phyloP scores from a whole-genome alignment of 2,797 vertebrate genomes.

The Cottoperca gobio region DNA sequence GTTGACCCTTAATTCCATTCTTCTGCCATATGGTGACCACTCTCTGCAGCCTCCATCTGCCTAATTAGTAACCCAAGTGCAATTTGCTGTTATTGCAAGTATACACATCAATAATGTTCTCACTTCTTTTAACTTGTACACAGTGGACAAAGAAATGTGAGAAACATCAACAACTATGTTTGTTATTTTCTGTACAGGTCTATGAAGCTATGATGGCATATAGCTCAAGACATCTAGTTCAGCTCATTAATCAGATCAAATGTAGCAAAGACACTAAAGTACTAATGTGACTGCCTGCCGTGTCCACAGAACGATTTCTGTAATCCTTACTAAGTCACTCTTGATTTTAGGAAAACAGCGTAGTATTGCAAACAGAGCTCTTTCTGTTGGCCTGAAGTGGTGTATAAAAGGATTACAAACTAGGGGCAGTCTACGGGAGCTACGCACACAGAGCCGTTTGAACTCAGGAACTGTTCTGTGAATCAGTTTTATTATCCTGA shows the following conservation, averaged over 20 bases:
- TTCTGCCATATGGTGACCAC: conserved; percentile 83
- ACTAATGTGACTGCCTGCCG: background rate
- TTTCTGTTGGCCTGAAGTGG: conserved; percentile 77
- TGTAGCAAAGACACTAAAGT: conserved; percentile 28
- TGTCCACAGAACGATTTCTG: conserved; percentile 31
- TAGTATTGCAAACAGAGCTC: conserved; percentile 67
- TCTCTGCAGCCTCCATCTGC: conserved; percentile 61
- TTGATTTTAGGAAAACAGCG: conserved; percentile 59
- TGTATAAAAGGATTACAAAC: conserved; percentile 82
- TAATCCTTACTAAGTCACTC: conserved; percentile 70
- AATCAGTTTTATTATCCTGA: conserved; percentile 19
- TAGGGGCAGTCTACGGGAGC: conserved; percentile 8
- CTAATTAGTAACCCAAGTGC: conserved; percentile 73
- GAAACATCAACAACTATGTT: conserved; percentile 42
- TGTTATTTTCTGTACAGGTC: conserved; percentile 16
- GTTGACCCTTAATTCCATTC: conserved; percentile 66
- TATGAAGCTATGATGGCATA: background rate
- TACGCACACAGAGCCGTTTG: conserved; percentile 32
- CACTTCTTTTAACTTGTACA: conserved; percentile 50
- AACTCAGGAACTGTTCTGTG: conserved; percentile 42
- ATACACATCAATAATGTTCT: conserved; percentile 64
- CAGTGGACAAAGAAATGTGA: conserved; percentile 44
- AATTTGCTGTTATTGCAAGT: conserved; percentile 65
- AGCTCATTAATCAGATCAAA: conserved; percentile 30
- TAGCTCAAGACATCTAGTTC: background rate